Evolutionary conservation across 2,113 vertebrate species (phyloP).

Genomic region (Brachyhypopomus gauderio): DNA sequence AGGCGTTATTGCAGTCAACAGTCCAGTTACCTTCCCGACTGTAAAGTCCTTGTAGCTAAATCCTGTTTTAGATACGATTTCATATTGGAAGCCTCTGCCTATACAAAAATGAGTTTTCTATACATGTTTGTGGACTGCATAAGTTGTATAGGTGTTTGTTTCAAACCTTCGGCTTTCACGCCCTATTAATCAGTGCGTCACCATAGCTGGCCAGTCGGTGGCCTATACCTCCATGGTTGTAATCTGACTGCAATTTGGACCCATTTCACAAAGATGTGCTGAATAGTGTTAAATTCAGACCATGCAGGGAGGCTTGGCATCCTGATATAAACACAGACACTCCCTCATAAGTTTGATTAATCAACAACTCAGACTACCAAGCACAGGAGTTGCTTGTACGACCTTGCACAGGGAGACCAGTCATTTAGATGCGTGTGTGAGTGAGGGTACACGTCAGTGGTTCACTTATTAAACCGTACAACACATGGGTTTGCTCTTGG

Average conservation of each 20-base stretch:
- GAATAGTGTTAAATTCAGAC: neutral
- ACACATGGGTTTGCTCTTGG: neutral
- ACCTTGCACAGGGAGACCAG: too few species aligned
- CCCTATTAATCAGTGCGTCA: neutral
- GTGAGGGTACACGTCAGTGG: neutral
- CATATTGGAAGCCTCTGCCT: neutral
- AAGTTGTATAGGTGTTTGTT: neutral
- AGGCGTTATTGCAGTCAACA: neutral
- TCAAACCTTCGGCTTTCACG: neutral
- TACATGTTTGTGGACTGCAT: neutral
- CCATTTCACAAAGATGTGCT: neutral
- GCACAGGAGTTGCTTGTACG: neutral
- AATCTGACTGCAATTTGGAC: neutral
- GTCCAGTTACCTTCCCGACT: neutral
- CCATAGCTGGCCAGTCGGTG: neutral
- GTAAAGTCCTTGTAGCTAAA: neutral
- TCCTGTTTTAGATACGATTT: neutral
- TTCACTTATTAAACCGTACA: too few species aligned
- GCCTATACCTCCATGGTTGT: neutral
- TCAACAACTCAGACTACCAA: neutral
- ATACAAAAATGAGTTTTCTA: neutral
- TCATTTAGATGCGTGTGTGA: conserved; percentile 36
- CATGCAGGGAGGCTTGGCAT: neutral
- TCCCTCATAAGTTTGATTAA: neutral
- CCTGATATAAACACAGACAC: neutral